phyloP scores from a whole-genome alignment of 2,113 vertebrate species.

The Hyperopisus bebe region DNA sequence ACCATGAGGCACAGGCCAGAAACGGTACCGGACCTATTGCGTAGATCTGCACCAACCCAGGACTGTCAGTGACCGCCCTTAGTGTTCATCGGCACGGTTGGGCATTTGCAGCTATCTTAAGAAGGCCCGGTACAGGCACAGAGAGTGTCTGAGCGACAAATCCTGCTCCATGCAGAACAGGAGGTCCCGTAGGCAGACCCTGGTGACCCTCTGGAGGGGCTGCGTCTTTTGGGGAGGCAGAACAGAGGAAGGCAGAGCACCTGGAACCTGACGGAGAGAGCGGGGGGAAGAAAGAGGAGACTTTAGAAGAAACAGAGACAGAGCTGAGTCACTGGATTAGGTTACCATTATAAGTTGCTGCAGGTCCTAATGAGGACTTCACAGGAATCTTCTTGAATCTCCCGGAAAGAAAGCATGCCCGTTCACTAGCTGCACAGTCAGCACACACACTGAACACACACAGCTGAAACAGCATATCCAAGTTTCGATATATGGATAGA shows the following conservation, averaged over 20 bases:
- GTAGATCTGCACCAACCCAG: not conserved
- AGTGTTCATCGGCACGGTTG: not conserved
- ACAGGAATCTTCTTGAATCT: not conserved
- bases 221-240: conserved; percentile 54
- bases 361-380: not conserved
- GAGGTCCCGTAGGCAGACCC: conserved; percentile 82
- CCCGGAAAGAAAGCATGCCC: not conserved
- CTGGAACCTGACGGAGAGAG: conserved; percentile 45
- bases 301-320: not conserved
- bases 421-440: not conserved
- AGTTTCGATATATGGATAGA: not conserved
- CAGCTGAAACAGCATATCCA: not conserved
- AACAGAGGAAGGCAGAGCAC: conserved; percentile 45
- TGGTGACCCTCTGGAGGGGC: conserved; percentile 65
- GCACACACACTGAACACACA: not conserved
- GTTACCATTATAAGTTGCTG: not conserved
- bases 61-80: not conserved
- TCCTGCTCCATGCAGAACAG: conserved; percentile 91
- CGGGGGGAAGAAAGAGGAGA: not conserved
- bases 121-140: conserved; percentile 79
- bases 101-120: conserved; percentile 56
- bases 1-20: not conserved
- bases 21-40: not conserved
- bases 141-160: conserved; percentile 67
- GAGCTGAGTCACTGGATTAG: not conserved